Conservation (phyloP, 2,113 vertebrate species). For the Todiramphus saurophagus region DNA sequence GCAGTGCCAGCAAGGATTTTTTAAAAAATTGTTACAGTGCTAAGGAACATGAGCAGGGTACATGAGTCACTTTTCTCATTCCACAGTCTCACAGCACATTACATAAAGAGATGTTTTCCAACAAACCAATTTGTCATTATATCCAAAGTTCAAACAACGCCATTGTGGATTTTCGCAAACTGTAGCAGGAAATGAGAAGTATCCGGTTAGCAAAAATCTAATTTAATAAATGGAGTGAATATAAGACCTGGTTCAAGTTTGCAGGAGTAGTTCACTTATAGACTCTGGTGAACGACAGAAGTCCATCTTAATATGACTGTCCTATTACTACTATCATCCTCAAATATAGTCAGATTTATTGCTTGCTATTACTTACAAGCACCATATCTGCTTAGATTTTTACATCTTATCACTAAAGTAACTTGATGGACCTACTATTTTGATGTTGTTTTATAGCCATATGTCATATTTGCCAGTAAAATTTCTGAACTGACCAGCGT, state of each 20-base stretch:
- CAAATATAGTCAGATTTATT: background rate
- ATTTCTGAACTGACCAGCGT: background rate
- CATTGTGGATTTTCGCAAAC: background rate
- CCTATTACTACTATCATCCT: background rate
- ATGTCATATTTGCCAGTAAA: background rate
- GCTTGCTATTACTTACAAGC: background rate
- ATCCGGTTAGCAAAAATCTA: background rate
- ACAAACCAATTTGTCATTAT: background rate
- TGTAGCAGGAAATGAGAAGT: background rate
- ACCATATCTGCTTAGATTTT: background rate
- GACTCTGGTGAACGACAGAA: background rate
- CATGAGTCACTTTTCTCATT: background rate
- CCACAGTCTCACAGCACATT: background rate
- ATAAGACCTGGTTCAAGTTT: background rate
- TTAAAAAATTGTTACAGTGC: fast-evolving
- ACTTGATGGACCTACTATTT: background rate
- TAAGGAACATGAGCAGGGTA: background rate
- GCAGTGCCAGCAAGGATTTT: background rate
- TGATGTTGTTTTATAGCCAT: background rate
- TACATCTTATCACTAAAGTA: background rate
- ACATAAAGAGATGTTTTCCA: background rate
- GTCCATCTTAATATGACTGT: background rate
- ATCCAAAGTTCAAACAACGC: background rate
- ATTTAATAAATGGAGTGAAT: background rate
- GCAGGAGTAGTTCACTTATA: background rate